A percentile compares a stretch with the other conserved stretches of the same genome.
Conservation (phyloP, 1,140 invertebrate species). For the Drosophila bocki region DNA sequence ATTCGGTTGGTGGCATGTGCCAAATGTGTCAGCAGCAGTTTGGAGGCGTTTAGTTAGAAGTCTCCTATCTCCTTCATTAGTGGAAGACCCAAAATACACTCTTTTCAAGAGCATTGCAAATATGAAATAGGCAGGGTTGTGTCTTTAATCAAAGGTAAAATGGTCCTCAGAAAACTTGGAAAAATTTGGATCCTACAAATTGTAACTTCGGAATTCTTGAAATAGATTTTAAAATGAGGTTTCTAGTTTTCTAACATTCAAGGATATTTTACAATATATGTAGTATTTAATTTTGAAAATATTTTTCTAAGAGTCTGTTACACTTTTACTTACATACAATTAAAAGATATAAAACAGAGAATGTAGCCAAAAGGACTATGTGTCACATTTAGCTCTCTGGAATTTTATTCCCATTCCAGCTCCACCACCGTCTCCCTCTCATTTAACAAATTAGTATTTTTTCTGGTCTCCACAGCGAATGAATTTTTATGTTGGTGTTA, state of each 20-base stretch:
- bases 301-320: too few relatives aligned
- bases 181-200: neutral
- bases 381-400: neutral
- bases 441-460: constrained; percentile 31
- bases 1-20: constrained; percentile 50
- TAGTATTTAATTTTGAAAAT: neutral
- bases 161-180: neutral
- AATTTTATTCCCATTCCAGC: neutral
- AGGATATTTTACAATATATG: neutral
- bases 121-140: neutral
- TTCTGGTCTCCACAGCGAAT: constrained; percentile 15
- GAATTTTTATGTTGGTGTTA: constrained; percentile 50
- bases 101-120: constrained; percentile 2
- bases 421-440: neutral
- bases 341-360: neutral
- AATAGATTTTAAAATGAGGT: neutral
- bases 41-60: constrained; percentile 28
- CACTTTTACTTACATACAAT: fast-evolving
- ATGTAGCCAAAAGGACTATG: too few relatives aligned
- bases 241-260: neutral
- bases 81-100: neutral
- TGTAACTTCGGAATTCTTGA: neutral
- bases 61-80: neutral
- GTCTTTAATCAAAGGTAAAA: neutral
- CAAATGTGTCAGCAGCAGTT: constrained; percentile 71